Evolutionary conservation across 92 coral and sea anemone species (phyloP).

Genomic region (Epizoanthus rinbou): DNA sequence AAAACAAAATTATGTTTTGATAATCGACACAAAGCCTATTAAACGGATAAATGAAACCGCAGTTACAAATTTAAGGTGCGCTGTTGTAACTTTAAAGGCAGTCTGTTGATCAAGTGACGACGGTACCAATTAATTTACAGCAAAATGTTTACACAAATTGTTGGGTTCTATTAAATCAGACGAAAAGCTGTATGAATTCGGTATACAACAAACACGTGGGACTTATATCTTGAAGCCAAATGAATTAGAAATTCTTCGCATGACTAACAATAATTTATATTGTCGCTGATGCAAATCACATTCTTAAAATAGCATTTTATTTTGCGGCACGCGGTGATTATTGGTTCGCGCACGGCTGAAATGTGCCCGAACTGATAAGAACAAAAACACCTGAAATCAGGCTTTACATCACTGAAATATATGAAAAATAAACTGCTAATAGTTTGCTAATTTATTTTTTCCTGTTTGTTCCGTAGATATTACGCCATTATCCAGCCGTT

Average conservation of each 20-base stretch:
- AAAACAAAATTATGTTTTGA: slow-evolving; percentile 30
- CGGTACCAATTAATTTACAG: background rate
- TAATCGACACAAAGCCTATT: slow-evolving; percentile 30
- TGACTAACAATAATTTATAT: slow-evolving; percentile 28
- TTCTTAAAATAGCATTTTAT: slow-evolving; percentile 41
- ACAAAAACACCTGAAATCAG: background rate
- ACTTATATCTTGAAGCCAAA: slow-evolving; percentile 32
- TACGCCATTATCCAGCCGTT: slow-evolving; percentile 79
- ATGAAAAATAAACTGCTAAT: slow-evolving; percentile 7
- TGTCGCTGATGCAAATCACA: slow-evolving; percentile 15
- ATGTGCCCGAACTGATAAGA: background rate
- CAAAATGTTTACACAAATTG: slow-evolving; percentile 12
- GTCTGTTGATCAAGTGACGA: slow-evolving; percentile 14
- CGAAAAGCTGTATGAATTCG: background rate
- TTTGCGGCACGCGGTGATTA: slow-evolving; percentile 39
- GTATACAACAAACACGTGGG: slow-evolving; percentile 44
- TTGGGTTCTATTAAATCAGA: background rate
- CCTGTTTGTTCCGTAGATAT: slow-evolving; percentile 50
- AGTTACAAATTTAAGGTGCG: slow-evolving; percentile 1
- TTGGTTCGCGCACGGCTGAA: background rate
- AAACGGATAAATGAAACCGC: slow-evolving; percentile 43
- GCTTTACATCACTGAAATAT: slow-evolving; percentile 8
- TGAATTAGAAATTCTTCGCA: slow-evolving; percentile 40
- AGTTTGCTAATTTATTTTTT: slow-evolving; percentile 30
- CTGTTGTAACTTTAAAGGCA: slow-evolving; percentile 30